These are phyloP conservation scores for Cotesia glomerata DNA, from an alignment of 1,140 invertebrate species.

Conservation along the genomic window DNA sequence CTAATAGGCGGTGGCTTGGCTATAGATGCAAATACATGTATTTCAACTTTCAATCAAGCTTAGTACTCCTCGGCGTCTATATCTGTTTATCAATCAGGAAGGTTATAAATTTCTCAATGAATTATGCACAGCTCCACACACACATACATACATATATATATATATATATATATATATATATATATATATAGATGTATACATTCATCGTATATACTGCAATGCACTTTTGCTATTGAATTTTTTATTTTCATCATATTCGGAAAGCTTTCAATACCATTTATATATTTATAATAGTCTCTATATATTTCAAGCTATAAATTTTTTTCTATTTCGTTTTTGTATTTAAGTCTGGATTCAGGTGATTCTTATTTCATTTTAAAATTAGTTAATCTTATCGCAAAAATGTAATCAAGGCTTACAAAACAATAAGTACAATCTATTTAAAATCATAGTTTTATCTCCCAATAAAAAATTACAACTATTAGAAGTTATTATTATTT, in stretches of 20 bases:
- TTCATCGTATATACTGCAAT: background rate
- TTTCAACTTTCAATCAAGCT: constrained; percentile 54
- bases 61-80: constrained; percentile 59
- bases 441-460: too few relatives aligned
- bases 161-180: too few relatives aligned
- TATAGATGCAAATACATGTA: too few relatives aligned
- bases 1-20: too few relatives aligned
- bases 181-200: background rate
- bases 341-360: too few relatives aligned
- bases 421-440: too few relatives aligned
- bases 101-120: constrained; percentile 51
- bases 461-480: too few relatives aligned
- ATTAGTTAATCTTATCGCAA: background rate
- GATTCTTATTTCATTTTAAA: background rate
- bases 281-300: constrained; percentile 1
- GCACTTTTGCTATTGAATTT: constrained; percentile 19
- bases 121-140: constrained; percentile 29
- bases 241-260: constrained; percentile 1
- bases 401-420: too few relatives aligned
- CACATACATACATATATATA: too few relatives aligned
- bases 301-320: background rate
- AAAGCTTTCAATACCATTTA: constrained; percentile 1
- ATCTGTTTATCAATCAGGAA: constrained; percentile 55
- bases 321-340: too few relatives aligned
- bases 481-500: too few relatives aligned